A percentile compares a stretch with the other conserved stretches of the same genome.
Evolutionary conservation across 1,140 invertebrate species (phyloP).

Genomic region (Macrobrachium rosenbergii): DNA sequence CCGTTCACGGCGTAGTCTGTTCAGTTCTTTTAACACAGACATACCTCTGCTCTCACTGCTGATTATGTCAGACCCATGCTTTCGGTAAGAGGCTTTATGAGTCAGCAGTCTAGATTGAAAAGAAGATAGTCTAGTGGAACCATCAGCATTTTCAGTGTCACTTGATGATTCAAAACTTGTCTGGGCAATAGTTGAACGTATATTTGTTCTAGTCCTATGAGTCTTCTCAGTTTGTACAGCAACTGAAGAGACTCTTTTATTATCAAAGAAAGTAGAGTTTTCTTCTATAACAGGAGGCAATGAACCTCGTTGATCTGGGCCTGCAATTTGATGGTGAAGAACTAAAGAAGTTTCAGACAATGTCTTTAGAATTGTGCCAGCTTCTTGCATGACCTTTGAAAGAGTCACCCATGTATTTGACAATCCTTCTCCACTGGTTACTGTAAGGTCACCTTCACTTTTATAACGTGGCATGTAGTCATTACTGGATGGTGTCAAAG

Average conservation of each 20-base stretch:
- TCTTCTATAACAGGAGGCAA: conserved; percentile 36
- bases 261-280: not conserved
- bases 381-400: conserved; percentile 47
- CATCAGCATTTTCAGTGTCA: conserved; percentile 33
- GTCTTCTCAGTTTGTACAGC: conserved; percentile 45
- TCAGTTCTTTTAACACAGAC: conserved; percentile 10
- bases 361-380: conserved; percentile 51
- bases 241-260: conserved; percentile 31
- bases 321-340: conserved; percentile 36
- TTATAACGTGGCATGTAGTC: not conserved
- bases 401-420: conserved; percentile 37
- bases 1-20: conserved; percentile 28
- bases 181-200: conserved; percentile 17
- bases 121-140: not conserved
- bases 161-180: conserved; percentile 48
- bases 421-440: conserved; percentile 22
- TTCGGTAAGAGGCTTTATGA: not conserved
- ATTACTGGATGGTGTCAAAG: not conserved
- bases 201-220: conserved; percentile 21
- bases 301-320: conserved; percentile 22
- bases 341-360: conserved; percentile 50
- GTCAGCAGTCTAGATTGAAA: not conserved
- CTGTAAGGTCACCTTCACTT: conserved; percentile 45
- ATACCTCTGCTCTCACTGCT: not conserved
- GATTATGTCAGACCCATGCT: not conserved